Evolutionary conservation across 2,797 vertebrate genomes (phyloP).

Genomic region (Lagodon rhomboides): DNA sequence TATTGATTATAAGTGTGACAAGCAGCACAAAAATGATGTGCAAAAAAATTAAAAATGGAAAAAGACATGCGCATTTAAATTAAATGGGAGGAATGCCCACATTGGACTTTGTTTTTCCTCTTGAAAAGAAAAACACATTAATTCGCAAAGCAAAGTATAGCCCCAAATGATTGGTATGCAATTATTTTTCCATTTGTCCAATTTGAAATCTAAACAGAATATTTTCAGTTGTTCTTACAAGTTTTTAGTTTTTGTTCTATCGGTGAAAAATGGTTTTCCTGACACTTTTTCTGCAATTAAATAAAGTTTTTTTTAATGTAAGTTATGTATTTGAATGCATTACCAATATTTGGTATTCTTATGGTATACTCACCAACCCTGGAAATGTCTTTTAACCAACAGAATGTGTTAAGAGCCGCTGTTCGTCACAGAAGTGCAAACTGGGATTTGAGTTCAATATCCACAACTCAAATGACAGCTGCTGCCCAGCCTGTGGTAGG

Average conservation of each 20-base stretch:
- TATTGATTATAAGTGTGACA: no score
- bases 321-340: neutral
- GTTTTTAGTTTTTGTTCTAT: no score
- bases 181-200: no score
- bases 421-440: constrained; percentile 63
- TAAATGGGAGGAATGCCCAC: no score
- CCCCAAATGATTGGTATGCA: no score
- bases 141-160: no score
- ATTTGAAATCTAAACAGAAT: no score
- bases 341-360: neutral
- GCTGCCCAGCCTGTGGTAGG: constrained; percentile 86
- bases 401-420: constrained; percentile 78
- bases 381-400: constrained; percentile 20
- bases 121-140: no score
- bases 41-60: neutral
- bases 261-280: neutral
- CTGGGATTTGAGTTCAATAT: constrained; percentile 65
- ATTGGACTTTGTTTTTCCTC: neutral
- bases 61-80: no score
- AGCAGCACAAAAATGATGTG: neutral
- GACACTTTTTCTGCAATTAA: neutral
- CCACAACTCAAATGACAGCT: constrained; percentile 48
- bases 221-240: no score
- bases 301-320: neutral
- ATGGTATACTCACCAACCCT: neutral